Conservation (phyloP, 2,113 vertebrate species). For the Pao palembangensis region DNA sequence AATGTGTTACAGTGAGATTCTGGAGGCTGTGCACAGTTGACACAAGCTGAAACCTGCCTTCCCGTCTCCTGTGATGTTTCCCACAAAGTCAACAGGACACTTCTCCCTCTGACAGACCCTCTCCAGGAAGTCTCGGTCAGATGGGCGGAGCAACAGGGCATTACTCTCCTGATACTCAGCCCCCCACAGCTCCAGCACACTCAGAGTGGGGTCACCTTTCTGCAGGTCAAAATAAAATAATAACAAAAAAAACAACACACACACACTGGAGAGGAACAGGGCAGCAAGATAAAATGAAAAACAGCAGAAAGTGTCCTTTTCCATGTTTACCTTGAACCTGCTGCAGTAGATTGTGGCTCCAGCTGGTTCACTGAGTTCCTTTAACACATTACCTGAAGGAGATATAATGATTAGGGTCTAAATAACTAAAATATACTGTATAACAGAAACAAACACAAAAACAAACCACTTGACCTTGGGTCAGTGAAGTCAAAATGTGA, state of each 20-base stretch:
- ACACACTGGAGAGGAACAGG: neutral
- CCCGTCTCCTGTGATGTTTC: slow-evolving; percentile 81
- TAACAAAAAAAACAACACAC: neutral
- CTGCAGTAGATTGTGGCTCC: slow-evolving; percentile 85
- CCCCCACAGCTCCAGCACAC: slow-evolving; percentile 90
- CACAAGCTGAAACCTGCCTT: slow-evolving; percentile 63
- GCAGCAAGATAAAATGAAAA: neutral
- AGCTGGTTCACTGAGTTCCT: slow-evolving; percentile 86
- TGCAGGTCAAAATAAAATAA: slow-evolving; percentile 34
- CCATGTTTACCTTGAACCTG: slow-evolving; percentile 80
- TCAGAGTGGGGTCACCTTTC: slow-evolving; percentile 90
- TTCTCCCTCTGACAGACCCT: slow-evolving; percentile 82
- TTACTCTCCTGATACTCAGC: slow-evolving; percentile 94
- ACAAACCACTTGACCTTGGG: too few species aligned
- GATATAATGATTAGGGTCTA: neutral
- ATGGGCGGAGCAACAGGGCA: slow-evolving; percentile 78
- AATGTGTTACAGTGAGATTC: too few species aligned
- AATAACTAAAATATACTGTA: too few species aligned
- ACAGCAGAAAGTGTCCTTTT: neutral
- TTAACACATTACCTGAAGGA: slow-evolving; percentile 85
- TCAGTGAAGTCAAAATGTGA: too few species aligned
- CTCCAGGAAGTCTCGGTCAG: slow-evolving; percentile 71
- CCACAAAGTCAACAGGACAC: slow-evolving; percentile 85
- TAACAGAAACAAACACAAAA: too few species aligned
- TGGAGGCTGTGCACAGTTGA: neutral